These are phyloP conservation scores for Spinibarbus caldwelli DNA, from an alignment of 2,797 vertebrate genomes.

Conservation along the genomic window DNA sequence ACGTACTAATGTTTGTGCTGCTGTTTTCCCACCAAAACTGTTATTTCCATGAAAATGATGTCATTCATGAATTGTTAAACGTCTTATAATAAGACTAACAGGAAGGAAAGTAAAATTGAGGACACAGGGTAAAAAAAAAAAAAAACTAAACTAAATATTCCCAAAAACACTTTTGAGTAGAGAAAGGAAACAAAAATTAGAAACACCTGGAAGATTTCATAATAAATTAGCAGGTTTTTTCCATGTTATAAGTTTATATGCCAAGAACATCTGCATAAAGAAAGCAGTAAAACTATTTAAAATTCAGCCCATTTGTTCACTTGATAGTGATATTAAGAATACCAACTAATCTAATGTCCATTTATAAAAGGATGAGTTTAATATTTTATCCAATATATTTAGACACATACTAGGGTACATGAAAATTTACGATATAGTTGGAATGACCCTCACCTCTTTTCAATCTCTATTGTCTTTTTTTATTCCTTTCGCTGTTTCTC, in stretches of 20 bases:
- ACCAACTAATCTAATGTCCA: neutral
- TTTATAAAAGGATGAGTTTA: neutral
- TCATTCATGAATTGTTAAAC: neutral
- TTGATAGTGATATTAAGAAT: neutral
- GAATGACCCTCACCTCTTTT: slow-evolving; percentile 10
- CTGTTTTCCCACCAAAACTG: neutral
- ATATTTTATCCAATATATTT: slow-evolving; percentile 1
- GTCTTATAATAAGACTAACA: neutral
- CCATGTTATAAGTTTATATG: neutral
- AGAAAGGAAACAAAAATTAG: neutral
- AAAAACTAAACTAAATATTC: neutral
- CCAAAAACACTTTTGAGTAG: neutral
- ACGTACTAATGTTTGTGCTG: neutral
- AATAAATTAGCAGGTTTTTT: neutral
- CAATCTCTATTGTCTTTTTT: slow-evolving; percentile 10
- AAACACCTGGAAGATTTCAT: neutral
- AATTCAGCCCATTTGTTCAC: neutral
- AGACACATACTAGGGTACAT: slow-evolving; percentile 1
- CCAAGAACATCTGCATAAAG: neutral
- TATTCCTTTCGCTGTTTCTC: neutral
- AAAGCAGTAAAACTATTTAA: neutral
- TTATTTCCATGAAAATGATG: neutral
- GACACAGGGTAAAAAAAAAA: neutral
- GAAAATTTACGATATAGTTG: neutral
- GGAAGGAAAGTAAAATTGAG: neutral